Evolutionary conservation across 2,797 vertebrate species (phyloP).

Genomic region (Urophycis tenuis): DNA sequence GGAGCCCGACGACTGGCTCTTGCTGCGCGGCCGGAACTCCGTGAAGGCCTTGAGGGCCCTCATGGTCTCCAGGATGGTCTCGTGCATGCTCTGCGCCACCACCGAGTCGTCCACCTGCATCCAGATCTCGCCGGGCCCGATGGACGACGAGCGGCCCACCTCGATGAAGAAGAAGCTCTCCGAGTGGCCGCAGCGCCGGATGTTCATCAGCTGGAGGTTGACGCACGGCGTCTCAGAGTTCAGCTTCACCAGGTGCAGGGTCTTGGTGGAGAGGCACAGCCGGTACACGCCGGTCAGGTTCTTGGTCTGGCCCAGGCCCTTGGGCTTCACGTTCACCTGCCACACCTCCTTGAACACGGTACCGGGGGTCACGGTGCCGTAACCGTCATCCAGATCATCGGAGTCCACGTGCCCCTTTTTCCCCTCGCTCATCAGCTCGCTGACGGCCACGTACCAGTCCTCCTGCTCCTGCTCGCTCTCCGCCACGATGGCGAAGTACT

Average conservation of each 20-base stretch:
- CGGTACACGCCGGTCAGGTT: slow-evolving; percentile 95
- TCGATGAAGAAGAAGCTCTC: slow-evolving; percentile 99
- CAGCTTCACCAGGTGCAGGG: slow-evolving; percentile 87
- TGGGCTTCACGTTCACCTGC: slow-evolving; percentile 96
- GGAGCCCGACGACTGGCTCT: slow-evolving; percentile 87
- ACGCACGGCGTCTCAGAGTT: slow-evolving; percentile 92
- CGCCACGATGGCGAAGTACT: slow-evolving; percentile 93
- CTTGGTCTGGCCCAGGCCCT: slow-evolving; percentile 91
- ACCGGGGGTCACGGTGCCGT: slow-evolving; percentile 72
- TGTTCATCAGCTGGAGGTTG: slow-evolving; percentile 95
- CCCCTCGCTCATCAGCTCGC: slow-evolving; percentile 89
- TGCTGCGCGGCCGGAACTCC: slow-evolving; percentile 89
- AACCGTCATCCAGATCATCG: slow-evolving; percentile 78
- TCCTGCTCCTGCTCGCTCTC: slow-evolving; percentile 94
- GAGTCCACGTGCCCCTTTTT: slow-evolving; percentile 83
- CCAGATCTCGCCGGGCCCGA: slow-evolving; percentile 95
- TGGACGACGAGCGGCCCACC: slow-evolving; percentile 92
- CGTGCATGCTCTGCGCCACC: slow-evolving; percentile 96
- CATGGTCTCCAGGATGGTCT: slow-evolving; percentile 96
- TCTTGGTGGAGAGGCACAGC: slow-evolving; percentile 90
- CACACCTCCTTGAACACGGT: slow-evolving; percentile 96
- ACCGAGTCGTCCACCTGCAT: slow-evolving; percentile 98
- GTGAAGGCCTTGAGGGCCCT: slow-evolving; percentile 90
- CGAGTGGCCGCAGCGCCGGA: slow-evolving; percentile 91
- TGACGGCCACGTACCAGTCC: slow-evolving; percentile 92